phyloP scores from a whole-genome alignment of 2,888 invertebrate species.

The Girardia tigrina region DNA sequence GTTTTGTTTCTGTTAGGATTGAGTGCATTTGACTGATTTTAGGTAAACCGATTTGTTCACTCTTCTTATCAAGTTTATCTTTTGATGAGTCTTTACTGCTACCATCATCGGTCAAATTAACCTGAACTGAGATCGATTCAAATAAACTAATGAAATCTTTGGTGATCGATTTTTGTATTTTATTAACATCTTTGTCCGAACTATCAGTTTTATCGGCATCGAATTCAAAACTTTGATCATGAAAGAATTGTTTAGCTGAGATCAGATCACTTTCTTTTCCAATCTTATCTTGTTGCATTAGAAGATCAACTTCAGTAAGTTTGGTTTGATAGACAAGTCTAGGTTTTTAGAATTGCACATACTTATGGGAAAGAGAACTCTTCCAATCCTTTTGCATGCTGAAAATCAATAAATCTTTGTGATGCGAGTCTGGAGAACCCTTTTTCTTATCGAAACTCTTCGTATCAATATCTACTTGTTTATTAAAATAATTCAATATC shows the following conservation, averaged over 20 bases:
- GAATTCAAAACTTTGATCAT: background rate
- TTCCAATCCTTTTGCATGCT: background rate
- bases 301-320: background rate
- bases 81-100: no score
- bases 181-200: background rate
- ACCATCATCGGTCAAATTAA: no score
- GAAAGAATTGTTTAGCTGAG: background rate
- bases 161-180: background rate
- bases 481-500: background rate
- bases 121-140: background rate
- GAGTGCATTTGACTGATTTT: no score
- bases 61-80: no score
- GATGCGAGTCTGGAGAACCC: background rate
- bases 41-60: no score
- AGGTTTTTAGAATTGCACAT: background rate
- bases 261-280: no score
- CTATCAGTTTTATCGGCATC: background rate
- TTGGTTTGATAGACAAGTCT: background rate
- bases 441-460: no score
- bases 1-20: no score
- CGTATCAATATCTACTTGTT: background rate
- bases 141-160: background rate
- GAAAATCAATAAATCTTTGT: background rate
- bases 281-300: no score
- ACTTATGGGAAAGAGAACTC: background rate